Base-by-base conservation (phyloP, 1,140 invertebrate species). In the Charaxes varanes region DNA sequence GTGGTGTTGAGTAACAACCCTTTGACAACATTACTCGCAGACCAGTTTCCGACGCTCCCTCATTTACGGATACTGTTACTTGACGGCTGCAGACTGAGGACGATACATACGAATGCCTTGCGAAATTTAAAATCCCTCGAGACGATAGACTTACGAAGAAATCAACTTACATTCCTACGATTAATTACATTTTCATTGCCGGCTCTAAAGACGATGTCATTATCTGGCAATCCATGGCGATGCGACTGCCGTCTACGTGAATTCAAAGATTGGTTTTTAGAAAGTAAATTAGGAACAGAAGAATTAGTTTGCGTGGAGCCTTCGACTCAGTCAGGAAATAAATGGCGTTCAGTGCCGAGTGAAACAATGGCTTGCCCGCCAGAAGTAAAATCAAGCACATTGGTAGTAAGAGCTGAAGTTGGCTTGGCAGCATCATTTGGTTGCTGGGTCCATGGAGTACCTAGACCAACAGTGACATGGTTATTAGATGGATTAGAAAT, bases 151-250 rank as follows among this genome's bases (percentile, higher is more conserved):
- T 70, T 83, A 49, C 64, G 79, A 47, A 72, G 69, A 65, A 83
- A 83, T 55, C 77, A 81, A 61, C 62, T 83, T 40, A 80, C 79
- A 71, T 81, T 78, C 62, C 67, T 83, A 34, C 74, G 74, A 41
- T 64, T 81, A 37, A 68, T 73, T 41, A 83, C 79, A 30, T 81
- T 83, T 54, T 74, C 77, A 18, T 59, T 81, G 34, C 79, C 79
- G 17, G 73, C 73, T 41, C 55, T 96, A 8, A 94, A 94, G 73
- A 92, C 92, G 0, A 74, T 96, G 2, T 88, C 88, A 3, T 70
- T 96, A 14, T 91, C 94, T 42, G 91, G 92, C n/a, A 97, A 97
- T 66, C 93, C 91, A 7, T 97, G 95, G 95, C 87, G 86, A 45
- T 97, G 95, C 72, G 94, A 97, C 62, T 97, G 95, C 74, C 87